These are phyloP conservation scores for Lithophane semibrunnea DNA, from an alignment of 2,888 invertebrate species.

Conservation along the genomic window DNA sequence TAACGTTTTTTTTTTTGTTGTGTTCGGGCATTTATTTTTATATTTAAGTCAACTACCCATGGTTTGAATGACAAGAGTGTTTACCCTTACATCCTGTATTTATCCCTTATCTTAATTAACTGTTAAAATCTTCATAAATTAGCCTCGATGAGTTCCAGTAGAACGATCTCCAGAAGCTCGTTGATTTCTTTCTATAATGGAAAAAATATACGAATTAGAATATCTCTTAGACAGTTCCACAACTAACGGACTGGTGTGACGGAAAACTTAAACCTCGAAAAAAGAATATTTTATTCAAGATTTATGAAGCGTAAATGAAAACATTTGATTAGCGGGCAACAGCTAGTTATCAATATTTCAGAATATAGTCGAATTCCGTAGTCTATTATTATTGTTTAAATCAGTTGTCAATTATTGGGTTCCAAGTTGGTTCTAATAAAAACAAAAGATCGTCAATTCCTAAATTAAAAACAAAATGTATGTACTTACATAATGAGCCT, in stretches of 20 bases:
- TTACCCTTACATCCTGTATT: too few relatives aligned
- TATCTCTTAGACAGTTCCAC: not conserved
- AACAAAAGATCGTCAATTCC: not conserved
- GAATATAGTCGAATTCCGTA: not conserved
- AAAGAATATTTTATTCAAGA: not conserved
- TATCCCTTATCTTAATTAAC: not conserved
- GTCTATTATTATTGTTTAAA: not conserved
- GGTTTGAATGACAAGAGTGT: too few relatives aligned
- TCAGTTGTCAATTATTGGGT: not conserved
- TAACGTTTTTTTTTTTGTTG: too few relatives aligned
- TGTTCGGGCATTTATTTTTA: too few relatives aligned
- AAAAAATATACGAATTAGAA: not conserved
- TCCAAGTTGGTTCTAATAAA: not conserved
- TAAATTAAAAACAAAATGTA: not conserved
- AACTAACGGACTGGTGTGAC: not conserved
- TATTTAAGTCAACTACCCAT: too few relatives aligned
- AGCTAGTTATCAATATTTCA: too few relatives aligned
- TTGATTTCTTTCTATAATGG: conserved; percentile 60
- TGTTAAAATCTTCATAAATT: conserved; percentile 37
- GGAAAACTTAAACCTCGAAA: not conserved
- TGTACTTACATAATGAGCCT: conserved; percentile 47
- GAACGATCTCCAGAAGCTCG: conserved; percentile 54
- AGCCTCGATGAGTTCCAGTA: conserved; percentile 54
- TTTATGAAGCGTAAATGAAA: not conserved
- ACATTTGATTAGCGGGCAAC: too few relatives aligned